phyloP scores from a whole-genome alignment of 2,888 invertebrate genomes.

The Sesia bembeciformis region DNA sequence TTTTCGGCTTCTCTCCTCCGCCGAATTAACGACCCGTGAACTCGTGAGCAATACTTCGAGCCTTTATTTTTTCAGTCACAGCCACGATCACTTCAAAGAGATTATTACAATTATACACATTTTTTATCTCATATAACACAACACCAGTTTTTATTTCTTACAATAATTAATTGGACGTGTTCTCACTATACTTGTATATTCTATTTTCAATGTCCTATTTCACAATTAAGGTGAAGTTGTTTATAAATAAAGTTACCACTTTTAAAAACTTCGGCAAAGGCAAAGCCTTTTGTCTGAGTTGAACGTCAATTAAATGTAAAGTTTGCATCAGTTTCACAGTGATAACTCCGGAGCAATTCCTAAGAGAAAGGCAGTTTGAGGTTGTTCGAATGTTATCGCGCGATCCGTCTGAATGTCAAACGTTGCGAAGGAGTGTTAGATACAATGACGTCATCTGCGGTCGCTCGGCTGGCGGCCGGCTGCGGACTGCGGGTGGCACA shows the following conservation, averaged over 20 bases:
- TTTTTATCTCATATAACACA: neutral
- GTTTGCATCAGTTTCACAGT: constrained; percentile 30
- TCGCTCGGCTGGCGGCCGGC: constrained; percentile 59
- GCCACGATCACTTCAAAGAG: constrained; percentile 23
- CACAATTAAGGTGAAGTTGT: neutral
- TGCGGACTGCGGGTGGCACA: constrained; percentile 58
- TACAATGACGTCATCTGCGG: constrained; percentile 28
- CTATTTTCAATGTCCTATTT: neutral
- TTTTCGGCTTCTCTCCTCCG: constrained; percentile 46
- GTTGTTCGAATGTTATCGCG: constrained; percentile 57
- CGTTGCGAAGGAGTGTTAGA: constrained; percentile 28
- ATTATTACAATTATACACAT: neutral
- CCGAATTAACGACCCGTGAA: constrained; percentile 65
- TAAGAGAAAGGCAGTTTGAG: constrained; percentile 46
- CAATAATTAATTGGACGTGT: neutral
- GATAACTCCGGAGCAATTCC: constrained; percentile 56
- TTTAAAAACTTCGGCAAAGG: constrained; percentile 10
- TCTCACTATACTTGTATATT: too few relatives aligned
- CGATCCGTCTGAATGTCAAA: constrained; percentile 49
- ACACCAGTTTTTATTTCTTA: neutral
- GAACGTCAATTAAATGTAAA: constrained; percentile 4
- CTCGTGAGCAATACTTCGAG: constrained; percentile 47
- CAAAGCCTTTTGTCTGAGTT: too few relatives aligned
- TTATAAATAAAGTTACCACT: constrained; percentile 34
- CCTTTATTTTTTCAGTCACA: constrained; percentile 55